Evolutionary conservation across 2,888 invertebrate genomes (phyloP).

Genomic region (Dysmachus trigonus): DNA sequence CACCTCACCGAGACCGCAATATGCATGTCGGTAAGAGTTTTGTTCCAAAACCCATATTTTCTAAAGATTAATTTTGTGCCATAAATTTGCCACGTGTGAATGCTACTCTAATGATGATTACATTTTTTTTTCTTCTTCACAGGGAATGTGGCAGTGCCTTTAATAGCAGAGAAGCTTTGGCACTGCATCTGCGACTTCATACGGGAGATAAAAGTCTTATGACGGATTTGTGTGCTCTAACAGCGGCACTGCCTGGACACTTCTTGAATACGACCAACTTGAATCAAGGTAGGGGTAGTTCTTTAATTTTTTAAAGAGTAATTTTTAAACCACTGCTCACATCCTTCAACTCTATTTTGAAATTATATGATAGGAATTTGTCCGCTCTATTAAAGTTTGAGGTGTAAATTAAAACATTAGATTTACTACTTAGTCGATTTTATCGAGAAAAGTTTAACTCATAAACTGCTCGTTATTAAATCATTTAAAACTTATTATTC

Average conservation of each 20-base stretch:
- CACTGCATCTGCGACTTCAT: slow-evolving; percentile 81
- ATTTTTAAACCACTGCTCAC: not conserved
- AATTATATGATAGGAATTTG: no score
- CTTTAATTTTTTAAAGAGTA: not conserved
- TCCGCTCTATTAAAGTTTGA: no score
- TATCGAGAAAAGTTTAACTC: no score
- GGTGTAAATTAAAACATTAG: no score
- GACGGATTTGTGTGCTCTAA: slow-evolving; percentile 81
- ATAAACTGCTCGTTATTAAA: no score
- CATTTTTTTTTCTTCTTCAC: slow-evolving; percentile 49
- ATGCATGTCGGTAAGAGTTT: slow-evolving; percentile 61
- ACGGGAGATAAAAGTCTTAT: slow-evolving; percentile 83
- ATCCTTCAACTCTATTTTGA: not conserved
- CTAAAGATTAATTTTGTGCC: not conserved
- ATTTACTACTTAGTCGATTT: no score
- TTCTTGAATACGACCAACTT: slow-evolving; percentile 65
- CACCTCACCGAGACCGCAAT: slow-evolving; percentile 62
- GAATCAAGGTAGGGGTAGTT: slow-evolving; percentile 57
- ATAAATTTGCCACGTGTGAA: not conserved
- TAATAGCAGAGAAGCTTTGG: slow-evolving; percentile 77
- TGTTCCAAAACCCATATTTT: not conserved
- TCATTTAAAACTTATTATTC: no score
- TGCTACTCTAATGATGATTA: not conserved
- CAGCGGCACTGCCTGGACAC: slow-evolving; percentile 78
- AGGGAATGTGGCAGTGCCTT: slow-evolving; percentile 73